Base-by-base conservation (phyloP, 1,140 invertebrate genomes). In the Zaprionus lachaisei region DNA sequence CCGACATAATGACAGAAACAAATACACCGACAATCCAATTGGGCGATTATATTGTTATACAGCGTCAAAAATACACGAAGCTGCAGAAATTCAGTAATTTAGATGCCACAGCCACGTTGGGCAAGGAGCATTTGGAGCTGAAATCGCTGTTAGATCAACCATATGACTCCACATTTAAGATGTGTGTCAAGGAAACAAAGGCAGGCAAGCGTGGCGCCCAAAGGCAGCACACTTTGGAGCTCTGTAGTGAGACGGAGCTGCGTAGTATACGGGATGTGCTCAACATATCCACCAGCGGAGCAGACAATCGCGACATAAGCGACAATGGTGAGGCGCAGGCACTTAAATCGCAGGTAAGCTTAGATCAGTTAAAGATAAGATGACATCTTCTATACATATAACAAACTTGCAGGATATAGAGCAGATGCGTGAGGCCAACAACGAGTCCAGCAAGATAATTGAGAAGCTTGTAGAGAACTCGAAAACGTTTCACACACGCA, bases 271-370 rank as follows among this genome's bases (percentile, higher is more conserved):
- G 93, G 64, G 93, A 94, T 61, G 93, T 94, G 79, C 91, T 95
- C 47, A 94, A 92, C 72, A 94, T 94, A 70, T 94, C 94, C 87
- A 83, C 92, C 80, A 95, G 94, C 72, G 96, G 96, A 4, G 93
- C 93, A 54, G 98, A 99, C 89, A 99, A 99, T 92, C 94, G 98
- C 77, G 95, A 96, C 57, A 96, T 99, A 47, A 93, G 94, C 9
- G 97, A 98, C 89, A 96, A 97, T 92, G 96, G 96, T 3, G 95
- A 94, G n/a, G 98, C 98, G 0, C 98, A 99, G 93, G 95, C 96
- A 80, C 92, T 99, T 2, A 96, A 96, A 1, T 96, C 96, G 65
- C 95, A 96, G 67, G 73, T 76, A 55, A 7, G 51, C 6, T 38
- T 11, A 14, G 11, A 2, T 17, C n/a, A 26, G 9, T 3, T 17